A percentile compares a stretch with the other conserved stretches of the same genome.
These are phyloP conservation scores for Sebastes iracundus DNA, from an alignment of 2,797 vertebrate species.

Conservation along the genomic window DNA sequence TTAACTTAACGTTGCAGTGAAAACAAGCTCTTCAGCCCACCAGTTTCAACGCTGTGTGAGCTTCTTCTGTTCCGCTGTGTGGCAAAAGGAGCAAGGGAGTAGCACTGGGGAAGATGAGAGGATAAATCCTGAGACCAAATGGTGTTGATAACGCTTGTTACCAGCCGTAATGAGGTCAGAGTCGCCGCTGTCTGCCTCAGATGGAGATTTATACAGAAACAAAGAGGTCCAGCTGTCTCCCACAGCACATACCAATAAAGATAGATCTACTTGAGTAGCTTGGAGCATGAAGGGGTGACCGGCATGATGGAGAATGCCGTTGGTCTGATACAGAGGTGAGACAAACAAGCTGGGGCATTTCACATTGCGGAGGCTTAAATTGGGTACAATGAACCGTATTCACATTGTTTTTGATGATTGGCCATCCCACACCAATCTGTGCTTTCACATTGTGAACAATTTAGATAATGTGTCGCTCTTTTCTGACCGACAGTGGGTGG, in stretches of 20 bases:
- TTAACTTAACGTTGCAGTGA: not conserved
- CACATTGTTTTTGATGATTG: constrained; percentile 27
- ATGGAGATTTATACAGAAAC: constrained; percentile 81
- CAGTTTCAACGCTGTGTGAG: not conserved
- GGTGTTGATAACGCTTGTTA: constrained; percentile 76
- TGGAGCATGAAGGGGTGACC: constrained; percentile 35
- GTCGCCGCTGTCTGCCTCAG: constrained; percentile 67
- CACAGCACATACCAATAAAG: constrained; percentile 57
- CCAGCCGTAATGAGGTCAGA: constrained; percentile 80
- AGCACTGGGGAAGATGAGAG: constrained; percentile 26
- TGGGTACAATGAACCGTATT: not conserved
- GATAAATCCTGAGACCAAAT: constrained; percentile 75
- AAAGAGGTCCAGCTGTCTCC: constrained; percentile 64
- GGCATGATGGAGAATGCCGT: constrained; percentile 4
- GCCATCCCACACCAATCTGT: not conserved
- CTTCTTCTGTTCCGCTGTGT: not conserved
- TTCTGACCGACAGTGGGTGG: not conserved
- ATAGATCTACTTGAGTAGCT: constrained; percentile 49
- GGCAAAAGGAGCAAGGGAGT: constrained; percentile 11
- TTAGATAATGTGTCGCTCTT: constrained; percentile 17
- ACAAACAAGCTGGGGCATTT: constrained; percentile 5
- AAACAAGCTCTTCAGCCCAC: not conserved
- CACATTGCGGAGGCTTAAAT: constrained; percentile 4
- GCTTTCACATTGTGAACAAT: constrained; percentile 25
- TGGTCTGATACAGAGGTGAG: not conserved